A percentile compares a stretch with the other conserved stretches of the same genome.
Conservation (phyloP, 2,888 invertebrate species). For the Yponomeuta evonymella region DNA sequence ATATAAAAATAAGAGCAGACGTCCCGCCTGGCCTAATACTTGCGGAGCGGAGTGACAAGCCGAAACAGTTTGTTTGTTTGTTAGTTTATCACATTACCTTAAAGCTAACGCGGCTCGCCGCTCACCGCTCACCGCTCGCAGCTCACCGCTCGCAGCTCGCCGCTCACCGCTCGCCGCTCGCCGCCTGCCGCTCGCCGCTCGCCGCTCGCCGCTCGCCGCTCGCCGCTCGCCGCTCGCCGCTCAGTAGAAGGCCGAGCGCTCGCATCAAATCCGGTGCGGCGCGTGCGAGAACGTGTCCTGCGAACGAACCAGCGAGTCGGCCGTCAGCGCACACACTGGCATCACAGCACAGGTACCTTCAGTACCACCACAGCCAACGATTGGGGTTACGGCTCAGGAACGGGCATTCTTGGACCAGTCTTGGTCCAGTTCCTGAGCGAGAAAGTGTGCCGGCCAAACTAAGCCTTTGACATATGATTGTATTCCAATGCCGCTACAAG, state of each 20-base stretch:
- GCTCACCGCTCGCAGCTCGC: background rate
- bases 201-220: background rate
- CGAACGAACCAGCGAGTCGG: slow-evolving; percentile 18
- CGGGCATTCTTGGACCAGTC: no score
- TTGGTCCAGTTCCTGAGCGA: no score
- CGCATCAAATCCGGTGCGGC: slow-evolving; percentile 67
- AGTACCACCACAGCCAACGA: no score
- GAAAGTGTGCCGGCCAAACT: no score
- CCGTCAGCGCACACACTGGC: no score
- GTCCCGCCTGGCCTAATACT: slow-evolving; percentile 22
- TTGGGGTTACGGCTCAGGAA: no score
- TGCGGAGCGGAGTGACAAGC: slow-evolving; percentile 15
- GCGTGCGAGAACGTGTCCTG: slow-evolving; percentile 61
- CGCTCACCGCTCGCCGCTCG: background rate
- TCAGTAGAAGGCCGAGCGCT: slow-evolving; percentile 36
- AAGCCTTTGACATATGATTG: no score
- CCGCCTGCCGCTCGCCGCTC: background rate
- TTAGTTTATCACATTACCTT: slow-evolving; percentile 40
- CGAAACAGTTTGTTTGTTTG: slow-evolving; percentile 17
- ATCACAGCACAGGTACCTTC: no score
- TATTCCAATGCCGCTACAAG: no score
- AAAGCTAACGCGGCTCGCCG: slow-evolving; percentile 25
- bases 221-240: slow-evolving; percentile 16
- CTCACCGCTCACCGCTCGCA: background rate
- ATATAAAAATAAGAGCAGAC: slow-evolving; percentile 4